Evolutionary conservation across 2,888 invertebrate species (phyloP).

Genomic region (Heliconius charithonia): DNA sequence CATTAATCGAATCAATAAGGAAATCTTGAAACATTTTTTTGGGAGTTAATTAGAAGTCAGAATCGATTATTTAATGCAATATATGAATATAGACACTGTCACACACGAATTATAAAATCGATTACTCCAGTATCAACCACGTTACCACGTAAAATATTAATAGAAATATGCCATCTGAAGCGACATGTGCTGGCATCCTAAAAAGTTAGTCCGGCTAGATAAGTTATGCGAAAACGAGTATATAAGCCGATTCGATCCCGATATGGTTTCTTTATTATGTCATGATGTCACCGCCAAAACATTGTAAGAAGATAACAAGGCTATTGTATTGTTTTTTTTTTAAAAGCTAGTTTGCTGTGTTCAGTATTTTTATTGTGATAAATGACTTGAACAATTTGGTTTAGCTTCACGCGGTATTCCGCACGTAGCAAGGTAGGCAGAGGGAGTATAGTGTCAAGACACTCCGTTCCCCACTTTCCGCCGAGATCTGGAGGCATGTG

Average conservation of each 20-base stretch:
- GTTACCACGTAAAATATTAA: constrained; percentile 11
- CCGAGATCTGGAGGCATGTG: too few species aligned
- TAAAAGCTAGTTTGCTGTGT: not conserved
- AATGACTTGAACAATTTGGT: not conserved
- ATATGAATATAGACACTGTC: not conserved
- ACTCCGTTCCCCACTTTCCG: too few species aligned
- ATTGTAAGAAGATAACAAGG: constrained; percentile 10
- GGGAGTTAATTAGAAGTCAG: not conserved
- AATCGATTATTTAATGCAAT: not conserved
- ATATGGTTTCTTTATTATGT: constrained; percentile 34
- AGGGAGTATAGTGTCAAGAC: too few species aligned
- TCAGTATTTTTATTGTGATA: not conserved
- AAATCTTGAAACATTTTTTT: not conserved
- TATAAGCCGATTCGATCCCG: constrained; percentile 28
- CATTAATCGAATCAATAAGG: not conserved
- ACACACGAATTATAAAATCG: constrained; percentile 28
- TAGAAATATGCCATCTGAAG: constrained; percentile 14
- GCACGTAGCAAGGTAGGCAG: too few species aligned
- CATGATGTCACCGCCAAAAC: constrained; percentile 42
- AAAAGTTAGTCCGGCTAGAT: constrained; percentile 21
- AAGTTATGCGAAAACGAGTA: constrained; percentile 25
- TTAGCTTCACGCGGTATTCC: too few species aligned
- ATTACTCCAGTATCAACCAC: constrained; percentile 9
- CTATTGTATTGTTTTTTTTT: not conserved
- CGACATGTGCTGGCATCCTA: constrained; percentile 29